A percentile compares a stretch with the other conserved stretches of the same genome.
Conservation (phyloP, 2,113 vertebrate species). For the Alligator mississippiensis region DNA sequence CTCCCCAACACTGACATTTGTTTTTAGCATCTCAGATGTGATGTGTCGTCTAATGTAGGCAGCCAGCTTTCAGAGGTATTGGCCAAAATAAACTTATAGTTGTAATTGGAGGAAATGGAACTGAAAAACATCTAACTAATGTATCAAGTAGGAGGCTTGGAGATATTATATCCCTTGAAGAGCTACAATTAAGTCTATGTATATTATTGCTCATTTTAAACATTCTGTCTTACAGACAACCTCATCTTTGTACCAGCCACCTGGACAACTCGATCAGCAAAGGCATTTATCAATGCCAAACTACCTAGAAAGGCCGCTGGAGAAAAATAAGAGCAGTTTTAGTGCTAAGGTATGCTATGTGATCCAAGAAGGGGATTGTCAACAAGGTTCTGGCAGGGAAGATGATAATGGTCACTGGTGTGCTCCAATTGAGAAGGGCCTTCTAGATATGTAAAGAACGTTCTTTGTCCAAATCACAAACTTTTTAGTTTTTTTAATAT, state of each 20-base stretch:
- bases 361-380: not conserved
- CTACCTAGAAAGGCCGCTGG: not conserved
- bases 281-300: not conserved
- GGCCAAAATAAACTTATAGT: not conserved
- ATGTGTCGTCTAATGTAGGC: not conserved
- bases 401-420: not conserved
- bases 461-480: not conserved
- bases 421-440: not conserved
- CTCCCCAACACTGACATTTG: not conserved
- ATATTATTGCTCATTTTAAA: not conserved
- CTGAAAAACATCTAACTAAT: not conserved
- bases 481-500: not conserved
- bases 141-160: not conserved
- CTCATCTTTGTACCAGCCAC: fast-evolving
- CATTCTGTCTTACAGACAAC: constrained; percentile 24
- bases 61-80: not conserved
- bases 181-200: fast-evolving
- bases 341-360: constrained; percentile 27
- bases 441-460: not conserved
- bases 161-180: not conserved
- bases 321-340: not conserved
- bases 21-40: not conserved
- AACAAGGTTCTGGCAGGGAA: not conserved
- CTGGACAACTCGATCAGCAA: not conserved
- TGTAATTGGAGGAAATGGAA: not conserved